Base-by-base conservation (phyloP, 2,113 vertebrate species). In the Python bivittatus region DNA sequence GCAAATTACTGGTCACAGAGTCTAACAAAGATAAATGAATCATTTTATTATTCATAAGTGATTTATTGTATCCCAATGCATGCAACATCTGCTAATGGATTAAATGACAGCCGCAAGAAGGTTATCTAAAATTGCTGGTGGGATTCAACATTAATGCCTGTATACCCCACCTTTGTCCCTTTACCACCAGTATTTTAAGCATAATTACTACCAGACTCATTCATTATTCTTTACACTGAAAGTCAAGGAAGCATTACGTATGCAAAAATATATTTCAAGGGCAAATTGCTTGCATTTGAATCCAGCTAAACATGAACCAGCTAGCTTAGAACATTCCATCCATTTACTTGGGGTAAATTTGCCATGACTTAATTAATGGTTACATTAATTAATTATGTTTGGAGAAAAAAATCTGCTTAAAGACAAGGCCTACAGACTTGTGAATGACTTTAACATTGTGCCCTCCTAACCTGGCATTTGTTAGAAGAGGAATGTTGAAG, bases 101-200 rank as follows among this genome's bases (percentile, higher is more conserved):
- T 6, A 90, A 95, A 94, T 96, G 92, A 94, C 27, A 95, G 94
- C 90, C 95, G 94, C 96, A 95, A 92, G 33, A 92, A 90, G 84
- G 92, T 95, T 95, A 92, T n/a, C 5, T 92, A n/a, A 95, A 94
- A 95, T 91, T 97, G 42, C 58, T 83, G 83, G 33, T 12, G 90
- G 22, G 60, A 84, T 60, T 94, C 10, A 4, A 48, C 2, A 0
- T 91, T 92, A 90, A 83, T 88, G 92, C 29, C 64, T 64, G 23
- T 92, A 95, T 96, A 33, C 91, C 53, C 33, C 90, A 94, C 38
- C 88, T 94, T 48, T 97, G 90, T 60, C 90, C 20, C 33, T 93
- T 60, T 88, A 87, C 89, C 84, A 7, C 38, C 87, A 72, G 85
- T 94, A 8, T 88, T 97, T 95, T 68, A 95, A 96, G 96, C 42